Evolutionary conservation across 1,140 invertebrate species (phyloP), one percentile per base, ranked within the genome.

Genomic region (Drosophila willistoni): DNA sequence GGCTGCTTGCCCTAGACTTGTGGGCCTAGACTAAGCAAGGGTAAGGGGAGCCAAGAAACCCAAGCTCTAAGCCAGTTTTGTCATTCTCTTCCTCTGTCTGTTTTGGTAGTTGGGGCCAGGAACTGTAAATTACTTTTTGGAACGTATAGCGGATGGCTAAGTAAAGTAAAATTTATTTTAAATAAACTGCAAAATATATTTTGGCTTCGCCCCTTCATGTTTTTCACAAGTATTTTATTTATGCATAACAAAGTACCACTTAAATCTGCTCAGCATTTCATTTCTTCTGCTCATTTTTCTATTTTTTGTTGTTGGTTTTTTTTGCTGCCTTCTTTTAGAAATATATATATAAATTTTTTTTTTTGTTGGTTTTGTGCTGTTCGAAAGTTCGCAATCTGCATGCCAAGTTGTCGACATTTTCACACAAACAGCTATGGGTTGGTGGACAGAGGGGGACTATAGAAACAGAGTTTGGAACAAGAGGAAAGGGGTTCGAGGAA

Each of bases 211-310:
- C 17, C 1, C 42, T 80, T 83, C 80, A 89, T 87, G 79, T 68
- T 80, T 68, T 80, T 73, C 73, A 62, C 84, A 67, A 73, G 77
- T 80, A 84, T 89, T 89, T 89, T 89, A 89, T 89, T 89, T 89
- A 89, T 89, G 84, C 84, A 89, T 89, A 89, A 89, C 84, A 89
- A 89, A 89, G 77, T 85, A 84, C 80, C 83, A 87, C 83, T 87
- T 87, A 89, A 89, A 89, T 89, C 80, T 89, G 80, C 77, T 84
- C 84, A 89, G 71, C 79, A 75, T 78, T 79, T 63, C 41, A 63
- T 44, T 34, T 51, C 44, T 51, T 51, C 13, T 64, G 33, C 41
- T 39, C 29, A n/a, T 39, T 64, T 47, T 51, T 51, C 17, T 51
- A 51, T 51, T 51, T 78, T 75, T 79, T 63, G 36, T n/a, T 39